Evolutionary conservation across 2,888 invertebrate species (phyloP), one percentile per base, ranked within the genome.

Genomic region (Polydesmus complanatus): DNA sequence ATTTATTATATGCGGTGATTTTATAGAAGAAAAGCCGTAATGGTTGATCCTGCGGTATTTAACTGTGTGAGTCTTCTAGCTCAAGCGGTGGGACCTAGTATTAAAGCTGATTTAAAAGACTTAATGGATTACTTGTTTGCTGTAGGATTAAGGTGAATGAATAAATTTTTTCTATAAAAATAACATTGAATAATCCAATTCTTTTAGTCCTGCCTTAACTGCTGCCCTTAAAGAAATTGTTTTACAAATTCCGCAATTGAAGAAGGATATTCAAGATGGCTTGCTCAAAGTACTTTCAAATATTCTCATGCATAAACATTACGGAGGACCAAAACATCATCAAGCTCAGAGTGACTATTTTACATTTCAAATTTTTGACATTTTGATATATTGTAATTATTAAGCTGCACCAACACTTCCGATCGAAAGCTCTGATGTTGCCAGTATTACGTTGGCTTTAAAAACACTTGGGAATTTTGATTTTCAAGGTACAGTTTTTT

Each of bases 51-150:
- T 0, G 84, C 90, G 0, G 87, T 96, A 56, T 96, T 95, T 73
- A 86, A 88, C 27, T 97, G 95, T 72, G 86, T 98, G 23, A 92
- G 93, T 27, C 79, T 96, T 66, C 75, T 98, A 5, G 90, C 90
- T 0, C 84, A 89, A 72, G 89, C 96, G 1, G 85, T 93, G 0
- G 86, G 86, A 65, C 82, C 84, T 25, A 79, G 83, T 37, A 86
- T 91, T 18, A 81, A 83, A 5, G 75, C 78, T 66, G 90, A 91
- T 67, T 85, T 95, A 2, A 83, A 83, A 62, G 88, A 88, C 62
- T 79, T 96, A 51, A 76, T 97, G 27, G 93, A 93, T 66, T 84
- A 88, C 54, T 93, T 98, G 88, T 82, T 96, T 71, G 85, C 88
- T 1, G 90, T 92, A 3, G 94, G 95, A 0, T 78, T 97, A n/a